Evolutionary conservation across 2,888 invertebrate genomes (phyloP), one percentile per base, ranked within the genome.

Genomic region (Pachydiplax longipennis): DNA sequence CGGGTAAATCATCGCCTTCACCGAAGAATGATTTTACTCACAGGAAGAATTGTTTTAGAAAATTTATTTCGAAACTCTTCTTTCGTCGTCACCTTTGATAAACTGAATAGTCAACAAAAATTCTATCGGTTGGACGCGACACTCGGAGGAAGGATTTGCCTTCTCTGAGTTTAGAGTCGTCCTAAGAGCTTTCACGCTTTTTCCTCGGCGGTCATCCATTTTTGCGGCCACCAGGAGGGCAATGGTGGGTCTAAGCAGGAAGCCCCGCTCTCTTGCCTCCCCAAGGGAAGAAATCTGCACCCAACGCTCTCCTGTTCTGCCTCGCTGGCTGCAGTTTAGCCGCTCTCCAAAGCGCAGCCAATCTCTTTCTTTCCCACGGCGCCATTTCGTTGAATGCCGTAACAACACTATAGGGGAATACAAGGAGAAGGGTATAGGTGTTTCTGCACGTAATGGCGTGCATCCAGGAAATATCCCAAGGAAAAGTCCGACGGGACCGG

Each of bases 261-360:
- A 44, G 44, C 10, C n/a, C 73, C 13, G 73, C 25, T 73, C 73
- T 73, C 44, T 91, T 91, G n/a, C 91, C 91, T 18, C 91, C 91
- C 91, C 91, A 91, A 22, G 91, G 91, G 40, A 91, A 91, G 53
- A 91, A 91, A 25, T 91, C 91, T 10, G 87, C 87, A 61, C 87
- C 87, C 15, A 61, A 37, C 5, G 87, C 87, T 10, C 87, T 58
- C n/a, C 87, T 35, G 37, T 87, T 87, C 40, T 87, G 87, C 13
- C 87, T 61, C 5, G 87, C 53, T 4, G 87, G 87, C 65, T 87
- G 87, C 18, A 87, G n/a, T 2, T 87, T 87, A 13, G 83, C 87
- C n/a, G 87, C 87, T 22, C 87, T 31, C 87, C 87, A 87, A 22
- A 61, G 87, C 31, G 87, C 87, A 22, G 58, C 48, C 87, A 58